Evolutionary conservation across 2,888 invertebrate genomes (phyloP).

Genomic region (Kuschelorhynchus macadamiae): DNA sequence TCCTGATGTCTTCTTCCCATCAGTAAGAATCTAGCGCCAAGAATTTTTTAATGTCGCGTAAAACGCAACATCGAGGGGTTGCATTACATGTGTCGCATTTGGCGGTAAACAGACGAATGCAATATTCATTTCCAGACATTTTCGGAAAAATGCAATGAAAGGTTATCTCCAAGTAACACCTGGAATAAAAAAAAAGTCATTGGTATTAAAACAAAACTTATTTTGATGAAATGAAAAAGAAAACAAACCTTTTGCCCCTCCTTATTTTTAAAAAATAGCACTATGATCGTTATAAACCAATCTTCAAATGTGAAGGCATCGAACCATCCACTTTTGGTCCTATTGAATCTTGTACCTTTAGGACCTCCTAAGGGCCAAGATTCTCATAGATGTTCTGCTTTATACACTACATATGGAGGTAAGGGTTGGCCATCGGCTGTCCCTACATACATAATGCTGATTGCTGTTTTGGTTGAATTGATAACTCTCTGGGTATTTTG

Average conservation of each 20-base stretch:
- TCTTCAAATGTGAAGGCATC: slow-evolving; percentile 60
- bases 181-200: not conserved
- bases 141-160: slow-evolving; percentile 59
- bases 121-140: slow-evolving; percentile 62
- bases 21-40: slow-evolving; percentile 21
- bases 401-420: slow-evolving; percentile 66
- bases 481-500: slow-evolving; percentile 33
- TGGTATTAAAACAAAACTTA: too few species aligned
- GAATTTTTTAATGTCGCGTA: slow-evolving; percentile 60
- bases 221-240: not conserved
- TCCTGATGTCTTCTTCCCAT: slow-evolving; percentile 25
- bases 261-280: slow-evolving; percentile 31
- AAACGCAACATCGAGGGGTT: slow-evolving; percentile 62
- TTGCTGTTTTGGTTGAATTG: slow-evolving; percentile 39
- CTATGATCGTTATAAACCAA: slow-evolving; percentile 55
- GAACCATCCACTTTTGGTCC: slow-evolving; percentile 64
- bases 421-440: slow-evolving; percentile 62
- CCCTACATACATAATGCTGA: slow-evolving; percentile 47
- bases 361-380: slow-evolving; percentile 66
- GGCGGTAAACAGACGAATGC: slow-evolving; percentile 61
- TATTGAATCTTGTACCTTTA: slow-evolving; percentile 60
- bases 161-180: slow-evolving; percentile 60
- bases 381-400: slow-evolving; percentile 62
- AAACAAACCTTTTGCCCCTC: slow-evolving; percentile 1
- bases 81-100: slow-evolving; percentile 60